These are phyloP conservation scores for Aphis craccivora DNA, from an alignment of 1,140 invertebrate species.

Conservation along the genomic window DNA sequence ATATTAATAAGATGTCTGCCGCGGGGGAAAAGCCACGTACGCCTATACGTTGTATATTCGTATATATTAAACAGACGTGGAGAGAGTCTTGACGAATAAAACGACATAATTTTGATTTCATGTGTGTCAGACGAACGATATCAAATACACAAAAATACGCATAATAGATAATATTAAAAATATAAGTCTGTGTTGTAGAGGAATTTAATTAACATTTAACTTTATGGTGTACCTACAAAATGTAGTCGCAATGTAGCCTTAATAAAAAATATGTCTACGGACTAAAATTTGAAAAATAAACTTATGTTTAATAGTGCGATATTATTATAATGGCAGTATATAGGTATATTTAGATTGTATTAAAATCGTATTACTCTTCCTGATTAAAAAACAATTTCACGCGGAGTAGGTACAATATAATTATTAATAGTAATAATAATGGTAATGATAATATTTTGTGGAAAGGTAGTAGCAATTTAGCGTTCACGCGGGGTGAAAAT, in stretches of 20 bases:
- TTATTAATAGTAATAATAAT: constrained; percentile 20
- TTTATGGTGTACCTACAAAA: background rate
- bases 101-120: background rate
- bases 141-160: background rate
- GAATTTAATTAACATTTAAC: background rate
- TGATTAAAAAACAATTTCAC: constrained; percentile 1
- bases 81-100: background rate
- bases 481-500: constrained; percentile 2
- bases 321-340: background rate
- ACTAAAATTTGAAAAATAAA: background rate
- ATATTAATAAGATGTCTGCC: background rate
- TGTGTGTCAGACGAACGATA: background rate
- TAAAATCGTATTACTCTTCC: background rate
- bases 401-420: background rate
- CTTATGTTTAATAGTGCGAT: background rate
- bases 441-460: background rate
- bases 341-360: no score
- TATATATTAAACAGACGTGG: background rate
- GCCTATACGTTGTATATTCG: background rate
- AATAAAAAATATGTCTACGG: background rate
- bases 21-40: background rate
- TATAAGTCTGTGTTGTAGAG: background rate
- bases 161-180: background rate
- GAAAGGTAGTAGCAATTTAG: background rate
- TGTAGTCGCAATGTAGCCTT: background rate